Percentiles rank a stretch among this genome's conserved stretches.
These are phyloP conservation scores for Equus quagga DNA, from an alignment of 2,113 vertebrate genomes.

Conservation along the genomic window DNA sequence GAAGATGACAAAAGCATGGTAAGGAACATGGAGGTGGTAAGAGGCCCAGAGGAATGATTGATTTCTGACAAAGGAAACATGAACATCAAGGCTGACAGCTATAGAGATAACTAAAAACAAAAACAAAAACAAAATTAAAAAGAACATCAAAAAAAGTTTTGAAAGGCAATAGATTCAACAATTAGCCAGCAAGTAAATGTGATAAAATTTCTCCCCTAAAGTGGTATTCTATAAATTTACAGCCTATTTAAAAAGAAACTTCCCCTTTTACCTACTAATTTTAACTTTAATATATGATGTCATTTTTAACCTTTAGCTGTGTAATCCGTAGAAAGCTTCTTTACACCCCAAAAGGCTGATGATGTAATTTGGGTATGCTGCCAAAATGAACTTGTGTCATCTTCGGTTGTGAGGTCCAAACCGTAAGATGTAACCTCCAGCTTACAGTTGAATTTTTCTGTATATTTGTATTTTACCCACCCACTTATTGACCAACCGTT, in stretches of 20 bases:
- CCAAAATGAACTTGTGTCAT: not conserved
- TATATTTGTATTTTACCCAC: not conserved
- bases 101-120: not conserved
- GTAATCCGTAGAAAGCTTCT: not conserved
- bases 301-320: not conserved
- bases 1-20: not conserved
- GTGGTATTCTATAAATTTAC: not conserved
- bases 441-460: not conserved
- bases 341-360: not conserved
- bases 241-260: not conserved
- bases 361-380: accelerated
- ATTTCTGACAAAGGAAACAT: not conserved
- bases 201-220: not conserved
- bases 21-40: not conserved
- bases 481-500: not conserved
- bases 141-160: not conserved
- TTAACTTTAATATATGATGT: not conserved
- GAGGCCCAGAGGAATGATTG: not conserved
- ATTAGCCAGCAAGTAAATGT: not conserved
- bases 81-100: not conserved
- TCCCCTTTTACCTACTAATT: not conserved
- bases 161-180: not conserved
- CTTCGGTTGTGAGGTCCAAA: not conserved
- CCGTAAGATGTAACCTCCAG: not conserved
- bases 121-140: not conserved